Percentiles rank a stretch among this genome's conserved stretches.
Evolutionary conservation across 2,888 invertebrate species (phyloP).

Genomic region (Pseudolycoriella hygida): DNA sequence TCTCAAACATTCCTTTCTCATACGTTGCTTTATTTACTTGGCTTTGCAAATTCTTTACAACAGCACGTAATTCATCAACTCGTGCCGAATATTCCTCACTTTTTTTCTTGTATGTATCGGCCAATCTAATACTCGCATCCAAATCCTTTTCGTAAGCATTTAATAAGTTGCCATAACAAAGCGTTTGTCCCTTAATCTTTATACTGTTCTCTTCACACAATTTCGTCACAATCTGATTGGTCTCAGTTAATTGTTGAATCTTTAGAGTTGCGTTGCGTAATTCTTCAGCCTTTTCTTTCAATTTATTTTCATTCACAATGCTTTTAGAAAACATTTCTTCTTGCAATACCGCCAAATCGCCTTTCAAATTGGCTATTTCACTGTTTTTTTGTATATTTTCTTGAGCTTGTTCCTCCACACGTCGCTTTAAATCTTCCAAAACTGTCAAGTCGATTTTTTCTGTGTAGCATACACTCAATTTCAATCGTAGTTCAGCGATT

Average conservation of each 20-base stretch:
- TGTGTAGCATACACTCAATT: constrained; percentile 44
- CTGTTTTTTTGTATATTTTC: constrained; percentile 58
- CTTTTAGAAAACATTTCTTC: constrained; percentile 49
- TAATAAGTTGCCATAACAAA: constrained; percentile 47
- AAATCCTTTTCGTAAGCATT: constrained; percentile 64
- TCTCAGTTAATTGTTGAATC: constrained; percentile 46
- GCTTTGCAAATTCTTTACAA: constrained; percentile 56
- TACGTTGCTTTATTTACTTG: constrained; percentile 62
- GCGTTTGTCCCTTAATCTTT: constrained; percentile 54
- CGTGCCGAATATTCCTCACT: constrained; percentile 61
- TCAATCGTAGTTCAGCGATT: constrained; percentile 43
- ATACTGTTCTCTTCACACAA: constrained; percentile 52
- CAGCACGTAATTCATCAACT: constrained; percentile 57
- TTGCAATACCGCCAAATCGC: constrained; percentile 59
- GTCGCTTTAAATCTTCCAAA: constrained; percentile 46
- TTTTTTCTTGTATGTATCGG: constrained; percentile 67
- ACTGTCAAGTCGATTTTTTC: constrained; percentile 52
- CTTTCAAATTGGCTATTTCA: constrained; percentile 60
- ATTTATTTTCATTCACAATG: constrained; percentile 52
- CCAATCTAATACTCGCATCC: constrained; percentile 66
- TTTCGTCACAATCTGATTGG: constrained; percentile 45
- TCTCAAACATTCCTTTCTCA: constrained; percentile 63
- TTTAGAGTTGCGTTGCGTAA: constrained; percentile 51
- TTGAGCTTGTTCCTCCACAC: constrained; percentile 55
- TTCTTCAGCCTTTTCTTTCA: constrained; percentile 67